Evolutionary conservation across 2,888 invertebrate genomes (phyloP).

Genomic region (Pseudeuparius sepicola): DNA sequence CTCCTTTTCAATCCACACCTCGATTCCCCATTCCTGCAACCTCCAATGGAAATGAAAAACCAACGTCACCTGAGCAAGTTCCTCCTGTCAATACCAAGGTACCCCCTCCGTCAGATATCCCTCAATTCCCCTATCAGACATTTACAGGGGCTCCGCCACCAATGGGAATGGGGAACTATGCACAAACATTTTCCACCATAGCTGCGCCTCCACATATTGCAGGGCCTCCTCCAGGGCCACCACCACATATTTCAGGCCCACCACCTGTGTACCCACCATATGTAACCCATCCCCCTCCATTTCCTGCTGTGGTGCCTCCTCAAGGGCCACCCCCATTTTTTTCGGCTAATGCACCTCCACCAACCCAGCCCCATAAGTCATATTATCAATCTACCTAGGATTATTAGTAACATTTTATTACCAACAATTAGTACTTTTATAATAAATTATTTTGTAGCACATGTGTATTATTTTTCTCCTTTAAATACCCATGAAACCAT

Average conservation of each 20-base stretch:
- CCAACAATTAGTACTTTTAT: not conserved
- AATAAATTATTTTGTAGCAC: too few relatives aligned
- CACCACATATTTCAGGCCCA: constrained; percentile 35
- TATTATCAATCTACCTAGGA: constrained; percentile 21
- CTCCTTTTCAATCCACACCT: constrained; percentile 17
- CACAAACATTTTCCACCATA: constrained; percentile 13
- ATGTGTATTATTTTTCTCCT: too few relatives aligned
- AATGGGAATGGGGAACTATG: constrained; percentile 33
- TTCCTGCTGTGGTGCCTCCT: constrained; percentile 40
- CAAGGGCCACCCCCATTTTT: constrained; percentile 35
- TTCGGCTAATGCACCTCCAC: constrained; percentile 34
- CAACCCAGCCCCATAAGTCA: constrained; percentile 25
- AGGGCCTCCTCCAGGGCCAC: constrained; percentile 42
- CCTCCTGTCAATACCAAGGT: constrained; percentile 24
- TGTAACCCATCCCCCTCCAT: constrained; percentile 34
- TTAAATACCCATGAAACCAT: too few relatives aligned
- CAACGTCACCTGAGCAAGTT: constrained; percentile 27
- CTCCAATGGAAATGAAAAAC: constrained; percentile 49
- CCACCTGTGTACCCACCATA: constrained; percentile 33
- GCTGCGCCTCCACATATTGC: constrained; percentile 30
- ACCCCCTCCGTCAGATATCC: constrained; percentile 32
- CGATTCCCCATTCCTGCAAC: constrained; percentile 23
- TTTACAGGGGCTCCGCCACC: constrained; percentile 32
- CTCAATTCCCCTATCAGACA: constrained; percentile 34
- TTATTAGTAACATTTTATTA: not conserved